Base-by-base conservation (phyloP, 2,888 invertebrate genomes). In the Asteroscopus sphinx region DNA sequence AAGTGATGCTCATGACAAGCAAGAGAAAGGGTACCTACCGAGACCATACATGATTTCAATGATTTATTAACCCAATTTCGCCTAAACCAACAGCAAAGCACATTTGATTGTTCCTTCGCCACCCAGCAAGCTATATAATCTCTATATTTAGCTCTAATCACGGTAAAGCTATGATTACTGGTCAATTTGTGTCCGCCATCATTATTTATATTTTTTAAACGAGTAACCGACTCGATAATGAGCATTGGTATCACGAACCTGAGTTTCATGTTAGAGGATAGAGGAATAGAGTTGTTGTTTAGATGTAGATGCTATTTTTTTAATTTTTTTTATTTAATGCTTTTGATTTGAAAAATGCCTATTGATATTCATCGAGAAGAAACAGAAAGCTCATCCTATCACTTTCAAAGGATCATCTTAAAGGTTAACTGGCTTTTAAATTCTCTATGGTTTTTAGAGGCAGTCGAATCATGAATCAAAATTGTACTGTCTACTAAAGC, bases 171-270 rank as follows among this genome's bases (percentile, higher is more conserved):
- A 85, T 88, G 92, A 93, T 92, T 92, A 92, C 83, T 87, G 90
- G 87, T 90, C 93, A 91, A 90, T 92, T 92, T 90, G 86, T 86
- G 86, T 86, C 86, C 81, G 82, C 80, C 66, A 66, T 79, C 85
- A 89, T 92, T 91, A 90, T 92, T 93, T 92, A 92, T 92, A 88
- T 87, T 91, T 90, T 91, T 92, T 88, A 92, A 91, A 91, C 90
- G 87, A 86, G 87, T 80, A 86, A 87, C 86, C 85, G 90, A 92
- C 88, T 88, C 85, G 88, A 92, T 93, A 93, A 93, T 92, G 90
- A 92, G 91, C 88, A 85, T 90, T 87, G 79, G 83, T 87, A 81
- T 88, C 88, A 87, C 88, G 87, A 87, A 85, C 81, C 79, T 68
- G 78, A 76, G 73, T 67, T 80, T 78, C 76, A 77, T 73, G 81